phyloP scores from a whole-genome alignment of 1,140 invertebrate species.

The Tribolium castaneum region DNA sequence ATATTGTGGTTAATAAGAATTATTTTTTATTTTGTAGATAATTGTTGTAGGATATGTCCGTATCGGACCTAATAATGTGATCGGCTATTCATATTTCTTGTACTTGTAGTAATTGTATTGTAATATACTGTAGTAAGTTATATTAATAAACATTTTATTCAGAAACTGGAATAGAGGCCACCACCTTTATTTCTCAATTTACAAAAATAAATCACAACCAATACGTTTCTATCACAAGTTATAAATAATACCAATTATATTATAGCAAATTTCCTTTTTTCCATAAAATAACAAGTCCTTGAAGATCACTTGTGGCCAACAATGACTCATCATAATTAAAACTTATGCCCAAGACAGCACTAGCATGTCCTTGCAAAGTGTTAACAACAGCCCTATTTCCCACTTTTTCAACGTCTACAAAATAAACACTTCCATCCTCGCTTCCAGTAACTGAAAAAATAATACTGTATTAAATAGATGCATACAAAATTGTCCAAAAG shows the following conservation, averaged over 20 bases:
- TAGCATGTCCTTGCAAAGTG: slow-evolving; percentile 86
- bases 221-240: not conserved
- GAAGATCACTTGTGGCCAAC: slow-evolving; percentile 84
- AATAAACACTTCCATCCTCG: slow-evolving; percentile 88
- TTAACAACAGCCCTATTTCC: slow-evolving; percentile 80
- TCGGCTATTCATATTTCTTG: slow-evolving; percentile 55
- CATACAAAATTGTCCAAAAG: too few species aligned
- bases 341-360: slow-evolving; percentile 82
- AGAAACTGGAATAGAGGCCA: not conserved
- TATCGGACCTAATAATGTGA: slow-evolving; percentile 55
- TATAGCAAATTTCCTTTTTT: slow-evolving; percentile 65
- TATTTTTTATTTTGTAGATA: slow-evolving; percentile 54
- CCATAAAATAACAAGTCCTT: slow-evolving; percentile 90
- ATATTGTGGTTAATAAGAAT: slow-evolving; percentile 45
- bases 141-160: slow-evolving; percentile 49
- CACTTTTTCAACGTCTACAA: slow-evolving; percentile 82
- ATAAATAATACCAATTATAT: not conserved
- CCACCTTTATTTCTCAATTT: not conserved
- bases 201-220: not conserved
- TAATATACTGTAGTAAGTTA: slow-evolving; percentile 49
- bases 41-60: slow-evolving; percentile 50
- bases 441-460: slow-evolving; percentile 78
- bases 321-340: slow-evolving; percentile 93
- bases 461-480: not conserved
- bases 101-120: slow-evolving; percentile 51